Evolutionary conservation across 2,888 invertebrate genomes (phyloP).

Genomic region (Cheiracanthium punctorium): DNA sequence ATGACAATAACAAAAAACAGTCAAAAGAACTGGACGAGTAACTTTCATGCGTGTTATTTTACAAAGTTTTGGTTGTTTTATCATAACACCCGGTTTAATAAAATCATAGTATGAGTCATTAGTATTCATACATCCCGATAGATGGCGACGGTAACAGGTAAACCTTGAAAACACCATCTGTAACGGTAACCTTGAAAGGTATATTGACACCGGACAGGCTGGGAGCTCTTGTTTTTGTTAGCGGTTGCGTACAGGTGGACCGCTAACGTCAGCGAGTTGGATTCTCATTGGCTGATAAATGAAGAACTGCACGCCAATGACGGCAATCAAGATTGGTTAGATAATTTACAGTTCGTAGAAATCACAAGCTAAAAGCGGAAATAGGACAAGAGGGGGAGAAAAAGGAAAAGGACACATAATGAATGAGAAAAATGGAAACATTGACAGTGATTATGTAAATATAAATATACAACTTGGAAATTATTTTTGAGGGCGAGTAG

Average conservation of each 20-base stretch:
- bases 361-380: conserved; percentile 32
- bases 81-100: too few species aligned
- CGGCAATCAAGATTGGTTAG: conserved; percentile 64
- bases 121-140: not conserved
- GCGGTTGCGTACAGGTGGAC: conserved; percentile 66
- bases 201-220: conserved; percentile 65
- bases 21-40: too few species aligned
- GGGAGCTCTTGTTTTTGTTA: conserved; percentile 62
- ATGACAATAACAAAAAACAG: too few species aligned
- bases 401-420: not conserved
- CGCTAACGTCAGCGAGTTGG: conserved; percentile 56
- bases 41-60: too few species aligned
- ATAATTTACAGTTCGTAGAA: conserved; percentile 53
- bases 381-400: conserved; percentile 14
- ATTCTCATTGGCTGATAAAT: conserved; percentile 66
- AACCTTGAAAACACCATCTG: not conserved
- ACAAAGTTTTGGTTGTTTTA: too few species aligned
- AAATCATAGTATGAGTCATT: too few species aligned
- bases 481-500: not conserved
- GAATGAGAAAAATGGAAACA: conserved; percentile 23
- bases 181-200: conserved; percentile 71
- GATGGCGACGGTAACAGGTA: conserved; percentile 32
- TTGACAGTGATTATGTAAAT: conserved; percentile 1
- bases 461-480: too few species aligned
- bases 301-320: conserved; percentile 61